Evolutionary conservation across 2,888 invertebrate species (phyloP).

Genomic region (Gymnosoma rotundatum): DNA sequence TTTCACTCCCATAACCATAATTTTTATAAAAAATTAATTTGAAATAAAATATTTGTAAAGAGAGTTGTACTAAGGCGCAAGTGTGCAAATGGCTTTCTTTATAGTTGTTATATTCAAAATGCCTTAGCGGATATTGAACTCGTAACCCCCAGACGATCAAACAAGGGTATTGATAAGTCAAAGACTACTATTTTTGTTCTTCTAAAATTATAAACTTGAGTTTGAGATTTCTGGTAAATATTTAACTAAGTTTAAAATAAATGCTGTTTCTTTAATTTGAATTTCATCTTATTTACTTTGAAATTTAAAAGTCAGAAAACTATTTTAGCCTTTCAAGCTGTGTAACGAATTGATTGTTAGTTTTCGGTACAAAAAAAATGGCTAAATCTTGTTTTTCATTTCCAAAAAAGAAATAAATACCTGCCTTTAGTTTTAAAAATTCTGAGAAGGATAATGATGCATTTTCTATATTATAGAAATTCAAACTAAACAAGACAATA

Average conservation of each 20-base stretch:
- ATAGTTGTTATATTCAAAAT: no score
- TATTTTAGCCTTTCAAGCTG: background rate
- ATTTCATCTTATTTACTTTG: background rate
- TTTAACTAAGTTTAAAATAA: background rate
- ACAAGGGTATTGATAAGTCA: no score
- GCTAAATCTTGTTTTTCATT: background rate
- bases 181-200: no score
- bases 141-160: no score
- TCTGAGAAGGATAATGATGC: conserved; percentile 44
- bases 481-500: conserved; percentile 12
- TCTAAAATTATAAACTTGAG: background rate
- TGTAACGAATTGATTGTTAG: conserved; percentile 42
- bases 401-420: conserved; percentile 29
- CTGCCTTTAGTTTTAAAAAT: conserved; percentile 30
- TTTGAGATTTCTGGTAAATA: background rate
- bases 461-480: conserved; percentile 7
- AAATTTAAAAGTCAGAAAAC: background rate
- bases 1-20: no score
- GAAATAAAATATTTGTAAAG: no score
- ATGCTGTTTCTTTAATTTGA: background rate
- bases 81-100: no score
- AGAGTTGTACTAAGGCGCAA: no score
- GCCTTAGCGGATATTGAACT: no score
- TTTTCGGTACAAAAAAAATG: conserved; percentile 12
- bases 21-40: no score